Percentiles rank a stretch among this genome's conserved stretches.
Evolutionary conservation across 1,140 invertebrate species (phyloP).

Genomic region (Brachionus paranguensis): DNA sequence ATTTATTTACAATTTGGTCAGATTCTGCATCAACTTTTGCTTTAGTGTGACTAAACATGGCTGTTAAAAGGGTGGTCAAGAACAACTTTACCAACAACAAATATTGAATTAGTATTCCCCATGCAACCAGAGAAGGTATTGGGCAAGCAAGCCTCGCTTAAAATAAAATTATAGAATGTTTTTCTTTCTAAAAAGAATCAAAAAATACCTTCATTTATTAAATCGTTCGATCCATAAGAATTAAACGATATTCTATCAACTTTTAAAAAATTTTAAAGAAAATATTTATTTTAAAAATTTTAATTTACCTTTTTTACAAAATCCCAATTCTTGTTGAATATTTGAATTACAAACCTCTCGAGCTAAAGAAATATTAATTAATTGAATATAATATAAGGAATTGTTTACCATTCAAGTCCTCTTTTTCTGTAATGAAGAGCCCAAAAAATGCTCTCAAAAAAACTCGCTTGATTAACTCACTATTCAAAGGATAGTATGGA

Average conservation of each 20-base stretch:
- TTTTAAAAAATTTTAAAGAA: background rate
- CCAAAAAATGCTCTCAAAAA: constrained; percentile 53
- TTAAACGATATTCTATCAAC: constrained; percentile 14
- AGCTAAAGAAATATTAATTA: background rate
- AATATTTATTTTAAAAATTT: background rate
- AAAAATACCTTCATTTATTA: background rate
- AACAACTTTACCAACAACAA: constrained; percentile 55
- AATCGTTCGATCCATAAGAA: background rate
- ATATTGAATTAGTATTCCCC: constrained; percentile 55
- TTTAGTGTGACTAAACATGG: constrained; percentile 55
- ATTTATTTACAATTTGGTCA: constrained; percentile 41
- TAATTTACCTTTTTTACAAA: background rate
- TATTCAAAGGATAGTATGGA: constrained; percentile 52
- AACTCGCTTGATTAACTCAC: constrained; percentile 48
- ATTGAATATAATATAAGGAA: constrained; percentile 43
- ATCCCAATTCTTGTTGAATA: background rate
- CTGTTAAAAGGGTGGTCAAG: constrained; percentile 55
- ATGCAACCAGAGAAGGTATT: constrained; percentile 44
- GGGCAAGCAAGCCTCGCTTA: background rate
- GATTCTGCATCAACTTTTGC: constrained; percentile 50
- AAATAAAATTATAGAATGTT: background rate
- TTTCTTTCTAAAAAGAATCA: background rate
- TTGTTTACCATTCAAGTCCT: constrained; percentile 49
- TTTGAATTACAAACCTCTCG: background rate
- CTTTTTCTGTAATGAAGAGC: constrained; percentile 54